phyloP scores from a whole-genome alignment of 2,888 invertebrate species.

The Trichogramma evanescens region DNA sequence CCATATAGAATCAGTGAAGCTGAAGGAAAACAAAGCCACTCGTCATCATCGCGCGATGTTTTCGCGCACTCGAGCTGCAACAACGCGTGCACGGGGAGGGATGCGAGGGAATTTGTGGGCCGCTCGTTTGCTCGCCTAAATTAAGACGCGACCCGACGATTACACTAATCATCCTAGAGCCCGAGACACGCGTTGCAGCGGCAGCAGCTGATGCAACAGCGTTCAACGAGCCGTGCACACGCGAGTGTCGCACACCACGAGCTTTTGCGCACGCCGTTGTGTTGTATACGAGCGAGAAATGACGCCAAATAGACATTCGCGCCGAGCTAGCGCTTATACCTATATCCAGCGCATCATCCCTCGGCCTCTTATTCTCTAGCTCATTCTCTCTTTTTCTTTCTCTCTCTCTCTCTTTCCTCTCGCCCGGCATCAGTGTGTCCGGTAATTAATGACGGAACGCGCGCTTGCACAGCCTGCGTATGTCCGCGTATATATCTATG shows the following conservation, averaged over 20 bases:
- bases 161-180: constrained; percentile 16
- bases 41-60: no score
- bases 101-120: neutral
- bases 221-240: constrained; percentile 21
- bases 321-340: neutral
- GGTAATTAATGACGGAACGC: neutral
- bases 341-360: neutral
- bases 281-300: neutral
- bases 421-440: constrained; percentile 5
- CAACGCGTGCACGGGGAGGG: no score
- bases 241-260: neutral
- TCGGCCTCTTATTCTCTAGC: neutral
- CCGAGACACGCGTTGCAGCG: constrained; percentile 5
- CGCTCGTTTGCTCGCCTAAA: constrained; percentile 11
- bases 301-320: constrained; percentile 19
- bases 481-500: no score
- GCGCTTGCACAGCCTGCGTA: neutral
- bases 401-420: constrained; percentile 22
- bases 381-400: constrained; percentile 11
- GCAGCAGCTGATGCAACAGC: constrained; percentile 23
- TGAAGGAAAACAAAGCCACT: constrained; percentile 12
- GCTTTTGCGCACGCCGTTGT: neutral
- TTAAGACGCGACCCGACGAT: constrained; percentile 16
- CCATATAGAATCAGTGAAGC: neutral
- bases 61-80: no score